Base-by-base conservation (phyloP, 1,140 invertebrate species). In the Drosophila truncata region DNA sequence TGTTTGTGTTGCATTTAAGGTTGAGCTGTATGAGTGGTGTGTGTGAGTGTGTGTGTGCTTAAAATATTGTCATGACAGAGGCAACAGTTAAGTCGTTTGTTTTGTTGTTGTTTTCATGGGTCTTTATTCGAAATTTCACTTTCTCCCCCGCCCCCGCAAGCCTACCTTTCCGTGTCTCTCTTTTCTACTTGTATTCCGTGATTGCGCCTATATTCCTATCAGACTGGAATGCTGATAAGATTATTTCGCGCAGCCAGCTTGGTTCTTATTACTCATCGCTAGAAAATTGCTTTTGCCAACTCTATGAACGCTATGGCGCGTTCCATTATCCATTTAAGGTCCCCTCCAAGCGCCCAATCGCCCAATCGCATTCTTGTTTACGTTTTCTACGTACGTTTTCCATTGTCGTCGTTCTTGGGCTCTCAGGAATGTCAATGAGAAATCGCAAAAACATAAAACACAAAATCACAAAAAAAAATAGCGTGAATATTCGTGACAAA, bases 71-170 rank as follows among this genome's bases (percentile, higher is more conserved):
- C 71, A 74, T 69, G 73, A 77, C 60, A 49, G 47, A 50, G 49
- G 58, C 63, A 65, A 65, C 63, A 65, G 63, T 65, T 65, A 65
- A 65, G 63, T 65, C 63, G 55, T 33, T 55, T 74, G 37, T 69
- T 74, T 81, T 82, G 55, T 80, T 82, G 54, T 46, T 54, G 58
- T 31, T 64, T 18, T 42, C 50, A 37, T 64, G 69, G 47, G 2
- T 60, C 75, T 72, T 78, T 76, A n/a, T 76, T 77, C 73, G 49
- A 77, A 81, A 77, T 85, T 85, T 85, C 82, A 85, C 82, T 85
- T 85, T 85, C 76, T 70, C 47, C 63, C 64, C 66, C 69, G 39
- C 58, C 46, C 58, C 39, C 52, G 33, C 46, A 54, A 31, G 16
- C 33, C 13, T 37, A 18, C 14, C 42, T 42, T 16, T 47, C 39